phyloP scores from a whole-genome alignment of 2,797 vertebrate genomes.

The Aldrovandia affinis region DNA sequence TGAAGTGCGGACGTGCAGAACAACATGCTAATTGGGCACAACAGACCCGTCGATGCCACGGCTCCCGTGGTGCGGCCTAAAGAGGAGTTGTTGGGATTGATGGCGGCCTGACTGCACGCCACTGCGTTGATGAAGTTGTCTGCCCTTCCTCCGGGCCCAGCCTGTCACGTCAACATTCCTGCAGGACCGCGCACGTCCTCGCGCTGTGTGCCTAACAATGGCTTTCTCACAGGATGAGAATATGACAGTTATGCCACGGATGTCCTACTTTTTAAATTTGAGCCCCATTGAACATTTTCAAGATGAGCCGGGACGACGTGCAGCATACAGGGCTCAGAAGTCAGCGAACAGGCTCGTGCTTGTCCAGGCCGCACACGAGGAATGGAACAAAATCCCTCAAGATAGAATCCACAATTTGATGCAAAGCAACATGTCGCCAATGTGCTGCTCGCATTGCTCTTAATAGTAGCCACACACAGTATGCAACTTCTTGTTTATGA shows the following conservation, averaged over 20 bases:
- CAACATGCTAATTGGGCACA: background rate
- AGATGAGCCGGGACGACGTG: background rate
- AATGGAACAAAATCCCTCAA: background rate
- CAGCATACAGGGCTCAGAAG: background rate
- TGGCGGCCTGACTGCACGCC: background rate
- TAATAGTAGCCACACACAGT: background rate
- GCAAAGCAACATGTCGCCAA: background rate
- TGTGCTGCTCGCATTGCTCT: too few species aligned
- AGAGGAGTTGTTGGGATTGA: background rate
- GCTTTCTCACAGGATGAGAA: background rate
- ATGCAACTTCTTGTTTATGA: background rate
- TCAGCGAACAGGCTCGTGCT: background rate
- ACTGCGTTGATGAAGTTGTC: background rate
- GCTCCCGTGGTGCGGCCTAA: background rate
- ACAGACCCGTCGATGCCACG: background rate
- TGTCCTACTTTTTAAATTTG: background rate
- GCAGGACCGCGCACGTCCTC: background rate
- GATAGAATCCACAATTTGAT: background rate
- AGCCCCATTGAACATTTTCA: background rate
- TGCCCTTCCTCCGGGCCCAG: background rate
- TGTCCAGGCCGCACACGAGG: background rate
- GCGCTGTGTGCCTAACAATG: background rate
- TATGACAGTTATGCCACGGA: background rate
- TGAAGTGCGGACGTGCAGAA: background rate
- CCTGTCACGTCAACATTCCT: background rate